phyloP scores from a whole-genome alignment of 2,888 invertebrate species.

The Hesperia comma region DNA sequence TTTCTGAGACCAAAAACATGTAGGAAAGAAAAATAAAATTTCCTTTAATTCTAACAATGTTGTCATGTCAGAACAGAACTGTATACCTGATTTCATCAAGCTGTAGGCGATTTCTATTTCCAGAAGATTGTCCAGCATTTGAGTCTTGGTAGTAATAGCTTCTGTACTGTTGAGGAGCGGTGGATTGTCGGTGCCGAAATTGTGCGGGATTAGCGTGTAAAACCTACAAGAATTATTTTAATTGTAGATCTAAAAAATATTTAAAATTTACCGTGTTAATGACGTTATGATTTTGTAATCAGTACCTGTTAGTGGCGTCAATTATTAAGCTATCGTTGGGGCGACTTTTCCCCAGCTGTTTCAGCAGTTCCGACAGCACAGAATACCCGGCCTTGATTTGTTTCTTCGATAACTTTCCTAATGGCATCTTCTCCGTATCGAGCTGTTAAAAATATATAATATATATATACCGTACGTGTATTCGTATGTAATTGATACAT shows the following conservation, averaged over 20 bases:
- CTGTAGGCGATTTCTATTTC: conserved; percentile 98
- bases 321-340: conserved; percentile 84
- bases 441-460: conserved; percentile 72
- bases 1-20: too few relatives aligned
- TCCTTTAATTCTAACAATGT: too few relatives aligned
- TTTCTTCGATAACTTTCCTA: conserved; percentile 96
- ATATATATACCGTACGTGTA: background rate
- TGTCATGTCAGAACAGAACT: too few relatives aligned
- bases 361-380: conserved; percentile 89
- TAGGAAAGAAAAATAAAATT: too few relatives aligned
- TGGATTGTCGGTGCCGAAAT: conserved; percentile 93
- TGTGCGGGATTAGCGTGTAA: conserved; percentile 97
- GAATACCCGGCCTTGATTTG: conserved; percentile 94
- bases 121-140: conserved; percentile 95
- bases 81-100: conserved; percentile 86
- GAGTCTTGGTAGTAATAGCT: conserved; percentile 86
- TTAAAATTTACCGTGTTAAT: too few relatives aligned
- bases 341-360: conserved; percentile 79
- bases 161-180: conserved; percentile 91
- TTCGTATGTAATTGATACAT: too few relatives aligned
- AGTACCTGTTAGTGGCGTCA: conserved; percentile 91
- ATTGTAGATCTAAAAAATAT: too few relatives aligned
- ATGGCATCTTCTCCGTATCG: conserved; percentile 98
- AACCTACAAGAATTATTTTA: conserved; percentile 80
- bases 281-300: background rate